Evolutionary conservation across 2,888 invertebrate species (phyloP), one percentile per base, ranked within the genome.

Genomic region (Drosophila limbata): DNA sequence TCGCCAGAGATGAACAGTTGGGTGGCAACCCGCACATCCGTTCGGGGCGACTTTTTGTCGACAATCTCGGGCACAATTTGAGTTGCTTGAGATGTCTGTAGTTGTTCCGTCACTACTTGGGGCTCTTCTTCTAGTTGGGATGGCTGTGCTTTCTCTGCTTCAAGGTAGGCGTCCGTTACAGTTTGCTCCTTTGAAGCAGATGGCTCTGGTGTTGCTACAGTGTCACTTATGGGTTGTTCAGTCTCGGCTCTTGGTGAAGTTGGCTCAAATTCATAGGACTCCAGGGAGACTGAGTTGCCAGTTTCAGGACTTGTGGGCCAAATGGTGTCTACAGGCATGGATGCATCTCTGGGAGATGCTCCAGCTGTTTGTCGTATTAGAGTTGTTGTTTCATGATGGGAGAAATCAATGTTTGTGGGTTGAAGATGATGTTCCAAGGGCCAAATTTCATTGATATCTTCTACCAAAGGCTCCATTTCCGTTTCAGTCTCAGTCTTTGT

Each of bases 391-490:
- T 21, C 45, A 56, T 88, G 89, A 35, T 88, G 81, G 19, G 92
- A 92, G 73, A 90, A 89, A 61, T 91, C 91, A 81, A 92, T 92
- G 45, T 88, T 80, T 53, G 90, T 88, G 53, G 90, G 73, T 64
- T 76, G 72, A 48, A 92, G 75, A 72, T 92, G 91, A 77, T 92
- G 91, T 75, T 91, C 81, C 48, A 81, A 62, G 50, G 93, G 93
- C 93, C 93, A 93, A 78, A 93, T 92, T 25, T 92, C 89, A 44
- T 82, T 70, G 59, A 93, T 89, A 71, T 92, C 81, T 82, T 91
- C 89, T 8, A 92, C 73, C 47, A 53, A 79, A 35, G 63, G 70
- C 35, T 70, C 61, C 21, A 56, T 25, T 42, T 74, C 68, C 47
- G 59, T 6, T 47, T 77, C 71, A 52, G 59, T 6, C 45, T 77